These are phyloP conservation scores for Glossosoma conforme DNA, from an alignment of 1,140 invertebrate genomes.

Conservation along the genomic window DNA sequence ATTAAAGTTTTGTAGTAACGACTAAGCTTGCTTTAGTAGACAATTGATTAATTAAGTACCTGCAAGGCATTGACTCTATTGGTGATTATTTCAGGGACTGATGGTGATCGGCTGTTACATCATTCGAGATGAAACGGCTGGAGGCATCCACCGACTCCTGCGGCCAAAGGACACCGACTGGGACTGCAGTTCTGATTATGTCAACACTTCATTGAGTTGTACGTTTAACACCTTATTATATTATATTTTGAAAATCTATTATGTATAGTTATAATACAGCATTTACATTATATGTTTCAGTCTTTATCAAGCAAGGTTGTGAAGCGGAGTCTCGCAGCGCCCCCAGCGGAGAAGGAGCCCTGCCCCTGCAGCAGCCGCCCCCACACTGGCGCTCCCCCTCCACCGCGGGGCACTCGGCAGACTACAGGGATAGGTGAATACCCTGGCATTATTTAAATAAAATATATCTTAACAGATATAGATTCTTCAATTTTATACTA, in stretches of 20 bases:
- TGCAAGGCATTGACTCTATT: too few species aligned
- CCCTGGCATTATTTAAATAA: too few species aligned
- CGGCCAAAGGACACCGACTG: constrained; percentile 32
- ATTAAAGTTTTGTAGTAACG: too few species aligned
- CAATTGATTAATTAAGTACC: too few species aligned
- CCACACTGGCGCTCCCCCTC: constrained; percentile 41
- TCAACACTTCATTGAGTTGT: constrained; percentile 50
- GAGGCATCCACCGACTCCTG: constrained; percentile 25
- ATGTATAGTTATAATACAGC: constrained; percentile 4
- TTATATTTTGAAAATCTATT: neutral
- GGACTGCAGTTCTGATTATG: constrained; percentile 44
- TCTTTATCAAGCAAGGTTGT: constrained; percentile 47
- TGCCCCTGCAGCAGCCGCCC: constrained; percentile 37
- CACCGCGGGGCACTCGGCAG: constrained; percentile 28
- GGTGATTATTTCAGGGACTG: constrained; percentile 48
- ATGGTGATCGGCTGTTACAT: constrained; percentile 47
- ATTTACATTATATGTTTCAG: constrained; percentile 30
- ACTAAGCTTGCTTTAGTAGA: too few species aligned
- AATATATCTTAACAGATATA: too few species aligned
- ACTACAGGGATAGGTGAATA: constrained; percentile 24
- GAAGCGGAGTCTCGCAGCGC: constrained; percentile 43
- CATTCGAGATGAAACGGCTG: constrained; percentile 42
- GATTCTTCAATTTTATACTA: too few species aligned
- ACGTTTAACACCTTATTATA: constrained; percentile 5
- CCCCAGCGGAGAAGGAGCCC: constrained; percentile 37